Base-by-base conservation (phyloP, 2,113 vertebrate genomes). In the Bubo blakistoni region DNA sequence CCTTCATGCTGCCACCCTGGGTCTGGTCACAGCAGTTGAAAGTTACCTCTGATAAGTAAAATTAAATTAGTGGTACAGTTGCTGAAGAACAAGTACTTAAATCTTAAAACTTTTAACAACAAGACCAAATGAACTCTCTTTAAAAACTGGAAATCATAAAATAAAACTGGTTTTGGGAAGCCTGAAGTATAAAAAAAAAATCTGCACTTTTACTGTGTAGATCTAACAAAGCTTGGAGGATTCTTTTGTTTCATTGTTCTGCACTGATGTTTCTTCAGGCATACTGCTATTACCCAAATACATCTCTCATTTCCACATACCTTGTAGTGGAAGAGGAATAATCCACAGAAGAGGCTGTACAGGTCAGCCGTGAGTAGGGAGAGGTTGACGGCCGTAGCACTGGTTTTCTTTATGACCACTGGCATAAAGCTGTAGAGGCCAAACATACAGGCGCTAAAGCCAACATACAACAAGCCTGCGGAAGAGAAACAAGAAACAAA, bases 391-490 rank as follows among this genome's bases (percentile, higher is more conserved):
- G 99, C 98, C 52, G 99, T 98, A 93, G 99, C 99, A 8, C 99
- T 99, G 38, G 99, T 99, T 97, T 99, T 99, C 97, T 99, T 99
- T 80, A 99, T 99, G 95, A 99, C 99, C 52, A 99, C 98, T 4
- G 99, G 99, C 99, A 99, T 99, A 86, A 99, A 99, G 98, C 99
- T 99, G 97, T 99, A 99, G 61, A 99, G 98, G 87, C 98, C 98
- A 86, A 99, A 99, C 99, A 99, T 99, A 97, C 99, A 99, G 97
- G 98, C 98, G 24, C 98, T 99, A 82, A 99, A 99, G 71, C 98
- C 99, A 6, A 99, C 97, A 7, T 99, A 99, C 81, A 99, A 98
- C 69, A 99, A 98, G 29, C 99, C 99, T 99, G 97, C 2, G 27
- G 97, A 47, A 90, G 59, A 93, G 87, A 94, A 88, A 92, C 30